These are phyloP conservation scores for Leiothrix lutea DNA, from an alignment of 2,113 vertebrate species.

Conservation along the genomic window DNA sequence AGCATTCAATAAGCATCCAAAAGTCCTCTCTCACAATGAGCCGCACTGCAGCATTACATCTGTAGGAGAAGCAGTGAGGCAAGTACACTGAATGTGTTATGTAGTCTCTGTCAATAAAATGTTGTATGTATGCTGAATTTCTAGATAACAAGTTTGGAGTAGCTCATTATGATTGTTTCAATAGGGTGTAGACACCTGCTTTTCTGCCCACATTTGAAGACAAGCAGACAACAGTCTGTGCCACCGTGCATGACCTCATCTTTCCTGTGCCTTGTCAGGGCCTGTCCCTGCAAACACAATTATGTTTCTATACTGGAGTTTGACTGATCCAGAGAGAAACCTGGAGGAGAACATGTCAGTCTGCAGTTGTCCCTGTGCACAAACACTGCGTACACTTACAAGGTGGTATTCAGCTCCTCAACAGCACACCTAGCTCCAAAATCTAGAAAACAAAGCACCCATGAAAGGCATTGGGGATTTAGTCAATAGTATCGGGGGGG, in stretches of 20 bases:
- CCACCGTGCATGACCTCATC: neutral
- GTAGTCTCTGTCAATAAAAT: neutral
- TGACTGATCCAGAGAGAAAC: neutral
- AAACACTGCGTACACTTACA: neutral
- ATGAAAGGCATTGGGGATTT: neutral
- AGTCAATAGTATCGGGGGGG: neutral
- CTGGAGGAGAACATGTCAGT: neutral
- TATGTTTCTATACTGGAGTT: neutral
- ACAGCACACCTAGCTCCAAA: neutral
- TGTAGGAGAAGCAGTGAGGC: neutral
- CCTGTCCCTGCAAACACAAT: neutral
- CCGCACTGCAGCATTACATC: neutral
- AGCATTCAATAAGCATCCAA: neutral
- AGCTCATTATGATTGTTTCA: neutral
- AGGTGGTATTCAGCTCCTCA: neutral
- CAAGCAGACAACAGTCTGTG: neutral
- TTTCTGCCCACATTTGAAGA: neutral
- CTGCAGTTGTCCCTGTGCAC: neutral
- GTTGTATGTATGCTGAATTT: neutral
- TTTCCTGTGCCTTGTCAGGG: neutral
- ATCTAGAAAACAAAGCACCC: neutral
- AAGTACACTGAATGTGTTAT: neutral
- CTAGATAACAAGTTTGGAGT: neutral
- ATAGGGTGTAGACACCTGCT: neutral
- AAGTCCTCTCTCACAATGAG: neutral